Base-by-base conservation (phyloP, 2,888 invertebrate genomes). In the Sarcophaga caerulescens region DNA sequence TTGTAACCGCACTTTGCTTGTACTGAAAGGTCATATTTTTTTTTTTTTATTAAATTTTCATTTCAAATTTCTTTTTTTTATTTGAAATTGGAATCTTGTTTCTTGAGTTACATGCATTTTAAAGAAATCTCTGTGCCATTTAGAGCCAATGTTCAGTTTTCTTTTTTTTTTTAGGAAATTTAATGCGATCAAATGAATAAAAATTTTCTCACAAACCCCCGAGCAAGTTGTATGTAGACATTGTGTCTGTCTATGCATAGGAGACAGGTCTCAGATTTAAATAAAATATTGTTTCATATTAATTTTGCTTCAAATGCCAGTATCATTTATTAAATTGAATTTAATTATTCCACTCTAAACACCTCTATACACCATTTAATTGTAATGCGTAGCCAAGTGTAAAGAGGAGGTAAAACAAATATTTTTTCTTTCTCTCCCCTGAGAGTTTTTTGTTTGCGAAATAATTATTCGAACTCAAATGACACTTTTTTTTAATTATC, bases 271-370 rank as follows among this genome's bases (percentile, higher is more conserved):
- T 65, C 45, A 47, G 19, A 82, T 82, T 82, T 82, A 63, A 76
- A 76, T 82, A 65, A 82, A 76, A n/a, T 47, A 35, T 10, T 35
- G 70, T 71, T 82, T 81, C 63, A 59, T 70, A 76, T 76, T 70
- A 65, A 77, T 82, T 82, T 81, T 76, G 65, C 70, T 65, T 65
- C 35, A 71, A 81, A 70, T 71, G 19, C 76, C 81, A 65, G 70
- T 76, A 75, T n/a, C 8, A 1, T 1, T n/a, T 59, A 47, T 63
- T 77, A 23, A 17, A 77, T 71, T 73, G 60, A 66, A 70, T 73
- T 66, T 60, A 82, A 76, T 76, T 57, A 66, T 82, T 25, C 68
- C 21, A 69, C 35, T 69, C 60, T 47, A 47, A 14, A 59, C 59
- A 19, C 14, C 35, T 6, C n/a, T 70, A 62, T 73, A 47, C 59